Conservation (phyloP, 2,113 vertebrate genomes). For the Osmerus mordax region DNA sequence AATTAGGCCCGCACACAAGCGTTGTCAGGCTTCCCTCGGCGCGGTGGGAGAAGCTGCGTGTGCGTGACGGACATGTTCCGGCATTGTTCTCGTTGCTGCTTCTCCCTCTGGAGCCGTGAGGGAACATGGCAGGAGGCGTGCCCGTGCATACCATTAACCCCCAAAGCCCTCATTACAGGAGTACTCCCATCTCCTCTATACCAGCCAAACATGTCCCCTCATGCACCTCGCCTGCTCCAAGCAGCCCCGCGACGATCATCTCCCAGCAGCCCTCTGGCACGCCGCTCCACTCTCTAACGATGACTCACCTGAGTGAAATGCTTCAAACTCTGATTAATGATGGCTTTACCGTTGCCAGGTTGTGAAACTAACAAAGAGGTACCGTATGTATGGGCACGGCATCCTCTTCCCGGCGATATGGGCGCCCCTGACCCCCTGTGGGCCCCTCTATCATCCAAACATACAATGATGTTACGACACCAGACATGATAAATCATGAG, state of each 20-base stretch:
- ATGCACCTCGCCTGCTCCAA: constrained; percentile 51
- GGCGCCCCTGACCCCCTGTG: constrained; percentile 21
- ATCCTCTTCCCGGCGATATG: constrained; percentile 35
- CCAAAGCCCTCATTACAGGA: constrained; percentile 69
- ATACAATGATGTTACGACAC: constrained; percentile 28
- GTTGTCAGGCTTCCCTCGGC: background rate
- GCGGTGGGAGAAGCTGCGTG: background rate
- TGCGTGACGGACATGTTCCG: constrained; percentile 51
- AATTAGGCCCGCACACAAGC: background rate
- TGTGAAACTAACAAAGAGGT: constrained; percentile 55
- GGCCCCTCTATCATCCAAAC: constrained; percentile 29
- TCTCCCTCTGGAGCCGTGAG: constrained; percentile 48
- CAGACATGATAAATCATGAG: constrained; percentile 21
- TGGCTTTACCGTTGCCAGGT: constrained; percentile 47
- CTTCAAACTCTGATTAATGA: constrained; percentile 46
- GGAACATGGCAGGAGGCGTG: constrained; percentile 45
- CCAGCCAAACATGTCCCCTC: constrained; percentile 70
- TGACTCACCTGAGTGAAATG: constrained; percentile 73
- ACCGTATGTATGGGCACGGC: constrained; percentile 29
- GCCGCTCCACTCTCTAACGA: constrained; percentile 33
- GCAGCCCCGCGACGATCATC: constrained; percentile 20
- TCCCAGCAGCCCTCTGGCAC: constrained; percentile 56
- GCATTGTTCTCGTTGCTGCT: constrained; percentile 51
- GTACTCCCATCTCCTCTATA: constrained; percentile 60
- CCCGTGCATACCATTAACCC: constrained; percentile 64